Base-by-base conservation (phyloP, 2,113 vertebrate species). In the Pteronura brasiliensis region DNA sequence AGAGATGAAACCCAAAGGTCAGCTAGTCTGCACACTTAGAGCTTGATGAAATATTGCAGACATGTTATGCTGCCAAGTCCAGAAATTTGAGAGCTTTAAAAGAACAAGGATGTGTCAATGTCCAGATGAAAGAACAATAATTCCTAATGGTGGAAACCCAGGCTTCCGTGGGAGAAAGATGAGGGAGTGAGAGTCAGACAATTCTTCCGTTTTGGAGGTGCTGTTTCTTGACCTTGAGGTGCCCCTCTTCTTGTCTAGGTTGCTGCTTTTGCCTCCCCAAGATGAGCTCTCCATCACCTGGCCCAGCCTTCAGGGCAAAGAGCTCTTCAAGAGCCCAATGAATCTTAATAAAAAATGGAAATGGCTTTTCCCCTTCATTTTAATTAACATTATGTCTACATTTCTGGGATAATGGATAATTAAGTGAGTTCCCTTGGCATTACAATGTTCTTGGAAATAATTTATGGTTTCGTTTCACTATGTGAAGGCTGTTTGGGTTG, bases 341-440 rank as follows among this genome's bases (percentile, higher is more conserved):
- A 98, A 99, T 99, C 99, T 98, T 98, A 59, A 99, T 99, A 99
- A 99, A 98, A 99, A 98, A 99, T 99, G 99, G 98, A 99, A 99
- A 99, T 99, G 97, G 98, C 94, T 99, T 99, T 99, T 96, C 98
- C 98, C 98, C 98, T 99, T 98, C 98, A 98, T 99, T 99, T 99
- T 99, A 99, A 99, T 99, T 99, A 99, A 99, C 98, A 98, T 98
- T 98, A 98, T 98, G 98, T 98, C 99, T 98, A 98, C 98, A 98
- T 99, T 99, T 98, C 96, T 97, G 97, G 98, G 98, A 98, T 99
- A 99, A 99, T 99, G 98, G 98, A 98, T 99, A 99, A 99, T 99
- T 99, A 98, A 99, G 98, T 98, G 99, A 99, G 98, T 98, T 99
- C 98, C 99, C 98, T 98, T 99, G 99, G 99, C 99, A 99, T 99